Base-by-base conservation (phyloP, 2,888 invertebrate species). In the Drymonia ruficornis region DNA sequence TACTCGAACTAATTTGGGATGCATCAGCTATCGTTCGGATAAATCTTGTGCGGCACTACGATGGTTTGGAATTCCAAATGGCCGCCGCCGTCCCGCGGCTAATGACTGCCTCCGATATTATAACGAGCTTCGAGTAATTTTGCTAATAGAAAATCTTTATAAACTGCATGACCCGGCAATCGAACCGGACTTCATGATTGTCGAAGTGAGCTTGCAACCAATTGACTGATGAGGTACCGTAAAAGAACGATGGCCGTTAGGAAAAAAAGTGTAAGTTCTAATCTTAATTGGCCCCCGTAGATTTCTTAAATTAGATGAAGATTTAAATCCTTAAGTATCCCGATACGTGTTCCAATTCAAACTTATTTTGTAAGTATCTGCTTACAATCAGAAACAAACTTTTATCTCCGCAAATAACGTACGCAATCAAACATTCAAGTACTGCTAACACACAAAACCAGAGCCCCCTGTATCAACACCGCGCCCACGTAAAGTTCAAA, bases 401-500 rank as follows among this genome's bases (percentile, higher is more conserved):
- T 36, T 36, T 36, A 11, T 5, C 13, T 36, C 36, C 13, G 13
- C 13, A 13, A 36, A 36, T 36, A 36, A 36, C 9, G 36, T 36
- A 13, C 36, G 11, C 5, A 36, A 13, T 36, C n/a, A 31, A 31
- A 31, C 36, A 36, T 6, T 36, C 1, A n/a, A 36, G 36, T 13
- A n/a, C n/a, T 36, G 7, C 13, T n/a, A 5, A 36, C 7, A 36
- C 36, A 13, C n/a, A 36, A 36, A 36, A 36, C 36, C 31, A 31
- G 11, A 31, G 9, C 31, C 9, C n/a, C 36, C 36, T 36, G n/a
- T n/a, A n/a, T 36, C 36, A n/a, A 36, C 36, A 36, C 36, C 0
- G 36, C 13, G n/a, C 1, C n/a, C 36, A 36, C 36, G 36, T 36
- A 36, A 36, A 70, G 58, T 58, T 55, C 58, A 18, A 70, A 62